Evolutionary conservation across 1,140 invertebrate genomes (phyloP).

Genomic region (Drosophila hydei): DNA sequence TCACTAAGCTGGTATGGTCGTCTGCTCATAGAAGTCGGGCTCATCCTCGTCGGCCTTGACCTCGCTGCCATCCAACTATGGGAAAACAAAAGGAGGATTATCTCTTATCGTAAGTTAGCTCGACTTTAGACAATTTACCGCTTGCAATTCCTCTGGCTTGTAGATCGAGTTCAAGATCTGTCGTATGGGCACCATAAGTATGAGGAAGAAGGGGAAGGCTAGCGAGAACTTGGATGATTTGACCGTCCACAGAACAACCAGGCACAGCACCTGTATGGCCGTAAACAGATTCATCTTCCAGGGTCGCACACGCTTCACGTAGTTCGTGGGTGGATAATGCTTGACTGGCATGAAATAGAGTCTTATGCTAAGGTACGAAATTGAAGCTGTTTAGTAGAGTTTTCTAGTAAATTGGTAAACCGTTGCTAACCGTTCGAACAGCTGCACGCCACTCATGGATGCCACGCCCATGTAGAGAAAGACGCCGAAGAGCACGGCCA

Average conservation of each 20-base stretch:
- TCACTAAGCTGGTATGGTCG: slow-evolving; percentile 89
- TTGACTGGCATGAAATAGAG: slow-evolving; percentile 97
- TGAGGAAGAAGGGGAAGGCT: slow-evolving; percentile 95
- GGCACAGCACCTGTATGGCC: slow-evolving; percentile 91
- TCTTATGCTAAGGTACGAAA: slow-evolving; percentile 85
- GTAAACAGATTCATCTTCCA: slow-evolving; percentile 97
- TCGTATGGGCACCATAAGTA: slow-evolving; percentile 94
- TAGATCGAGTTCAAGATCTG: slow-evolving; percentile 90
- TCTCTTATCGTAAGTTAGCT: no score
- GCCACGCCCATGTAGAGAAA: slow-evolving; percentile 99
- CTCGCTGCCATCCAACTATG: slow-evolving; percentile 92
- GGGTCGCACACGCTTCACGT: slow-evolving; percentile 91
- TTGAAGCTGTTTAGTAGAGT: background rate
- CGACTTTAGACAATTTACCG: no score
- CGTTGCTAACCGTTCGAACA: slow-evolving; percentile 88
- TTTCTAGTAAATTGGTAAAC: background rate
- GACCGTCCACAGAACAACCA: slow-evolving; percentile 92
- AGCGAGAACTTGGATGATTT: slow-evolving; percentile 95
- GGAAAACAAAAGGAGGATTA: slow-evolving; percentile 1
- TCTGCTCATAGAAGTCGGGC: slow-evolving; percentile 96
- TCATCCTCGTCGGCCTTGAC: slow-evolving; percentile 92
- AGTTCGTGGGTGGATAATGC: slow-evolving; percentile 94
- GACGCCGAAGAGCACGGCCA: slow-evolving; percentile 97
- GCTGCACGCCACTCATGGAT: slow-evolving; percentile 95
- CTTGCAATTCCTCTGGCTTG: slow-evolving; percentile 91